These are phyloP conservation scores for Macheiramphus alcinus DNA, from an alignment of 2,113 vertebrate genomes.

Conservation along the genomic window DNA sequence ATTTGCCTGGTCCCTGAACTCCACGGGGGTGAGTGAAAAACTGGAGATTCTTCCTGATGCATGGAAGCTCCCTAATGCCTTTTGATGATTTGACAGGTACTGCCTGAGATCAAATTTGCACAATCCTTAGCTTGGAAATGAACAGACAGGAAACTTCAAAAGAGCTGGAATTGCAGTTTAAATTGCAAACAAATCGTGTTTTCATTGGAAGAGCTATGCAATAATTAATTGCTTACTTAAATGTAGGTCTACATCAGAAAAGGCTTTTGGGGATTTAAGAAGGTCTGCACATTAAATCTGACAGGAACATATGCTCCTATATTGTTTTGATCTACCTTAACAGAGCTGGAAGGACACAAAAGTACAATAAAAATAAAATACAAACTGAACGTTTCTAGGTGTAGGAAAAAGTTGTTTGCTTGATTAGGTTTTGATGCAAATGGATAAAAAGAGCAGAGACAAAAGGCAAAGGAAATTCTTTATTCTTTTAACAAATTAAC, in stretches of 20 bases:
- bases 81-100: constrained; percentile 1
- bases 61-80: not conserved
- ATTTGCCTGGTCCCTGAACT: not conserved
- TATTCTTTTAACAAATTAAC: not conserved
- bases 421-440: not conserved
- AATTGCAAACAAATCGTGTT: constrained; percentile 16
- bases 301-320: constrained; percentile 19
- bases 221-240: constrained; percentile 35
- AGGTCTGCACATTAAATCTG: constrained; percentile 21
- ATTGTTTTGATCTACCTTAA: constrained; percentile 12
- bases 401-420: not conserved
- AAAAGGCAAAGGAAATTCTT: not conserved
- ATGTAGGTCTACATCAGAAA: constrained; percentile 8
- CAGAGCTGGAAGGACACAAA: not conserved
- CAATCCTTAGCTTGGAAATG: not conserved
- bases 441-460: not conserved
- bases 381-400: not conserved
- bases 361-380: not conserved
- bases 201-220: not conserved
- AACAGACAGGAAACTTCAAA: constrained; percentile 19
- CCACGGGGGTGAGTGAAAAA: not conserved
- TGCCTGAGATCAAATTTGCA: not conserved
- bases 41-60: not conserved
- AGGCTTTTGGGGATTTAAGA: constrained; percentile 19
- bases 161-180: not conserved